These are phyloP conservation scores for Ectobius pallidus DNA, from an alignment of 2,888 invertebrate genomes.

Conservation along the genomic window DNA sequence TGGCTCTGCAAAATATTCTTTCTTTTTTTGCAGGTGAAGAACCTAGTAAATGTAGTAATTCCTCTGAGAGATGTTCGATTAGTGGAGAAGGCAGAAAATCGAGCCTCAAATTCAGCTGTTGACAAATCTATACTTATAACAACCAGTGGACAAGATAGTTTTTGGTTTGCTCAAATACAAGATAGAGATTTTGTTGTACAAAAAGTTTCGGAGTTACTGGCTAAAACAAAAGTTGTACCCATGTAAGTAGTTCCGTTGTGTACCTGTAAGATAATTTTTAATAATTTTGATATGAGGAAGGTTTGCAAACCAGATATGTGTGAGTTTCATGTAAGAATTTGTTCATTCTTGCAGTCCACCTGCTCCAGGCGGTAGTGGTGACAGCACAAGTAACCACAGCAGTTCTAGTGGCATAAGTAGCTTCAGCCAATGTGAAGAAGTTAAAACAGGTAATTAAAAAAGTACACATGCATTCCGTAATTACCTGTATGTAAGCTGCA, in stretches of 20 bases:
- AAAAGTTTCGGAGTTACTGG: slow-evolving; percentile 87
- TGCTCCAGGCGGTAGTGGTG: not conserved
- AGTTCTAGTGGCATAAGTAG: slow-evolving; percentile 40
- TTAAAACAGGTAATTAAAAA: slow-evolving; percentile 25
- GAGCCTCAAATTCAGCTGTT: slow-evolving; percentile 63
- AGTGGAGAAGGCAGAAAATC: slow-evolving; percentile 78
- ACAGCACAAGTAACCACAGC: slow-evolving; percentile 44
- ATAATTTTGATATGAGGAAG: not conserved
- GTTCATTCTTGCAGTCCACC: too few species aligned
- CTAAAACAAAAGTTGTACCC: slow-evolving; percentile 61
- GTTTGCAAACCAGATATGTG: not conserved
- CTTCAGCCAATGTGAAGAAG: slow-evolving; percentile 42
- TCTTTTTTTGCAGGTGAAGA: slow-evolving; percentile 70
- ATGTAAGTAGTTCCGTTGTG: slow-evolving; percentile 35
- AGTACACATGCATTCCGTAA: too few species aligned
- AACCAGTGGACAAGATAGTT: slow-evolving; percentile 79
- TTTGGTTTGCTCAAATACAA: slow-evolving; percentile 86
- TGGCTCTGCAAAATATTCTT: too few species aligned
- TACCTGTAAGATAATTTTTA: slow-evolving; percentile 51
- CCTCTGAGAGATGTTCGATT: slow-evolving; percentile 82
- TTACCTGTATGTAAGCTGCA: too few species aligned
- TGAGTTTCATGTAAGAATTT: too few species aligned
- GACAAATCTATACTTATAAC: slow-evolving; percentile 81
- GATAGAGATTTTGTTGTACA: slow-evolving; percentile 88
- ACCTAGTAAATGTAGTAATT: slow-evolving; percentile 85